Percentiles rank a stretch among this genome's conserved stretches.
Conservation (phyloP, 2,888 invertebrate species). For the Alloscopus bannaensis region DNA sequence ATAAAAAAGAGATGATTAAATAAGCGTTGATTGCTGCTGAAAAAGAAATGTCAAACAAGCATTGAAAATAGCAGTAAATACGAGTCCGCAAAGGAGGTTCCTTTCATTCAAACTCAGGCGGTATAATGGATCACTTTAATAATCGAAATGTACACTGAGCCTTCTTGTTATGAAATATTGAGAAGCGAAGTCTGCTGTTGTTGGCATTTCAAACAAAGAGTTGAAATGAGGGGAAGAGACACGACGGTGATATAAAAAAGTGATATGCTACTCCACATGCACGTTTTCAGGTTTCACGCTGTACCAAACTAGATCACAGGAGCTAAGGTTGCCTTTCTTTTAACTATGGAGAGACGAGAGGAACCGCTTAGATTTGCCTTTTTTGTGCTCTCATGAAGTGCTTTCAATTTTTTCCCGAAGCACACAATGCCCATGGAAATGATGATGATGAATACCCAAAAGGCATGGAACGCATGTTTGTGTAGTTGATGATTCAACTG, state of each 20-base stretch:
- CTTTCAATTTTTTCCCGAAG: constrained; percentile 10
- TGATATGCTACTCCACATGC: constrained; percentile 38
- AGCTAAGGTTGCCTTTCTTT: constrained; percentile 52
- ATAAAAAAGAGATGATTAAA: no score
- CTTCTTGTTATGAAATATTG: constrained; percentile 57
- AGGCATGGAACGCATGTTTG: constrained; percentile 48
- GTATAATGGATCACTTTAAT: constrained; percentile 59
- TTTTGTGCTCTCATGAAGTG: constrained; percentile 38
- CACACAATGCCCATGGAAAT: background rate
- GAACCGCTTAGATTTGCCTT: constrained; percentile 47
- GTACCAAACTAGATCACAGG: constrained; percentile 52
- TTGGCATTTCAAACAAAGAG: constrained; percentile 37
- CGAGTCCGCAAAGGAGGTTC: constrained; percentile 39
- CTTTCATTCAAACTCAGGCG: constrained; percentile 44
- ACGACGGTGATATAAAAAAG: constrained; percentile 35
- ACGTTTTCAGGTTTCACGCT: background rate
- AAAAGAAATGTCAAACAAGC: constrained; percentile 57
- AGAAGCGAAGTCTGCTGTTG: constrained; percentile 38
- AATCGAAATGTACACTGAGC: constrained; percentile 54
- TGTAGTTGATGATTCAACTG: constrained; percentile 62
- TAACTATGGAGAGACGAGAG: constrained; percentile 34
- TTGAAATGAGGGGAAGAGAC: constrained; percentile 39
- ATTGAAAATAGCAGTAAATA: constrained; percentile 43
- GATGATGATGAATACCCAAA: constrained; percentile 44
- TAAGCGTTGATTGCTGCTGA: constrained; percentile 41